Evolutionary conservation across 2,888 invertebrate genomes (phyloP).

Genomic region (Drosophila antonietae): DNA sequence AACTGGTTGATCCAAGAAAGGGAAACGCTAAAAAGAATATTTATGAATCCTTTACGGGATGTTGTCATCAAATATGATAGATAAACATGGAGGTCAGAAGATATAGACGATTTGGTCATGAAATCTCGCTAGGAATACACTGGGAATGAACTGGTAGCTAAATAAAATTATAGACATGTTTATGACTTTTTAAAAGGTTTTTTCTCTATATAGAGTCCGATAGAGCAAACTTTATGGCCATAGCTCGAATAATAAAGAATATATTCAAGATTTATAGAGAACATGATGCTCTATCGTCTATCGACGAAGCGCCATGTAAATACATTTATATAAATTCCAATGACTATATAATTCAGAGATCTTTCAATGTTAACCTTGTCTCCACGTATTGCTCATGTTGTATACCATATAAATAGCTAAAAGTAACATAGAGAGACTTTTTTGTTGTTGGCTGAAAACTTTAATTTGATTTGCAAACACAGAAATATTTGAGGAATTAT

Average conservation of each 20-base stretch:
- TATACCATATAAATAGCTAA: conserved; percentile 8
- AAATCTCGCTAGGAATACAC: neutral
- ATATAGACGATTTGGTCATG: neutral
- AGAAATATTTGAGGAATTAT: conserved; percentile 54
- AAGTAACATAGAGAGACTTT: conserved; percentile 19
- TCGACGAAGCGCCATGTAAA: neutral
- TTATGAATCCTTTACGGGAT: neutral
- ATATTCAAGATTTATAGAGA: neutral
- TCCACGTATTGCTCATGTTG: conserved; percentile 22
- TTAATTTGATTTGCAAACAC: conserved; percentile 69
- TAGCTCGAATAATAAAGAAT: neutral
- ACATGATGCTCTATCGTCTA: neutral
- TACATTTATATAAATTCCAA: neutral
- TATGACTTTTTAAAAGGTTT: no score
- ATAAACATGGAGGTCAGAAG: neutral
- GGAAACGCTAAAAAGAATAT: no score
- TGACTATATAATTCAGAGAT: neutral
- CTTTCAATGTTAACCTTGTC: conserved; percentile 33
- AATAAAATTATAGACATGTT: neutral
- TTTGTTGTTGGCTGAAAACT: conserved; percentile 34
- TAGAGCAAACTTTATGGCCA: neutral
- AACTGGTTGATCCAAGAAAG: neutral
- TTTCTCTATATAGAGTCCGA: no score
- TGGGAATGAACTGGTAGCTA: neutral
- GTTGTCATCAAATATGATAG: neutral